These are phyloP conservation scores for Drosophila nr. medialis DNA, from an alignment of 2,888 invertebrate species.

Conservation along the genomic window DNA sequence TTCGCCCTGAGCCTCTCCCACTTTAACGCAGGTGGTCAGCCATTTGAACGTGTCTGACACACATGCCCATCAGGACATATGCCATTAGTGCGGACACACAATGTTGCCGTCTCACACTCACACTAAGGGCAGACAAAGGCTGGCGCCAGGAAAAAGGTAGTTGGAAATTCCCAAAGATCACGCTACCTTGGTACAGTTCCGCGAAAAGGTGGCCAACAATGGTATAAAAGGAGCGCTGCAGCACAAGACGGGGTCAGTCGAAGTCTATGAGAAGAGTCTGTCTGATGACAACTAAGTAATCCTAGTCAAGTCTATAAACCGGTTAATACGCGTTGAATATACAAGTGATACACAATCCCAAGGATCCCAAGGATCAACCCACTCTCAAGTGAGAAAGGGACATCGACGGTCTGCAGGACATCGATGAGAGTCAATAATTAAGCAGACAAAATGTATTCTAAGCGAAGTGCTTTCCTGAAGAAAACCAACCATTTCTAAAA, in stretches of 20 bases:
- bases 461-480: background rate
- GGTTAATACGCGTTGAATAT: background rate
- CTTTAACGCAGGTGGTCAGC: background rate
- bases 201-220: background rate
- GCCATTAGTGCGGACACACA: background rate
- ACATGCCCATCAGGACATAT: too few relatives aligned
- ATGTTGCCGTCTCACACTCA: background rate
- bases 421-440: background rate
- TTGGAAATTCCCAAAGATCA: background rate
- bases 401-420: background rate
- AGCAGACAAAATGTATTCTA: background rate
- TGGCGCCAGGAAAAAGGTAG: background rate
- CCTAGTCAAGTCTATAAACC: background rate
- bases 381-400: background rate
- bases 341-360: background rate
- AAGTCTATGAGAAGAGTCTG: background rate
- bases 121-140: background rate
- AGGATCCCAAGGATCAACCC: background rate
- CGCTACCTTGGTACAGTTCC: background rate
- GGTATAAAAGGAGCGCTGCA: background rate
- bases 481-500: background rate
- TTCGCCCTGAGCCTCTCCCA: background rate
- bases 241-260: background rate
- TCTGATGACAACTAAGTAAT: background rate
- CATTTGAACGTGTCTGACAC: background rate